These are phyloP conservation scores for Protonibea diacanthus DNA, from an alignment of 2,797 vertebrate species.

Conservation along the genomic window DNA sequence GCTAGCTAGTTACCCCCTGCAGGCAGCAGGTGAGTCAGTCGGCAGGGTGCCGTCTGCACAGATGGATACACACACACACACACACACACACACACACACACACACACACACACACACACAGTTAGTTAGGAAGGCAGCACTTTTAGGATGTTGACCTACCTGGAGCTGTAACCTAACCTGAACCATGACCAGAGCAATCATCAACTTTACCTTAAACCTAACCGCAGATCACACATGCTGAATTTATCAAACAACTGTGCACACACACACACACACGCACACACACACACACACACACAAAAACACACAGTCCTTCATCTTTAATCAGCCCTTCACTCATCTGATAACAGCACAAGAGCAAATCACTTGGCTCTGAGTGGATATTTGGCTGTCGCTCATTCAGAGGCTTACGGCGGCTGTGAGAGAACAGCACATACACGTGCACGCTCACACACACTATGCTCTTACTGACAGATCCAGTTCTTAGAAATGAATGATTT, in stretches of 20 bases:
- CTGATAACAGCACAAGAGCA: constrained; percentile 40
- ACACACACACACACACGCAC: neutral
- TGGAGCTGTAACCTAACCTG: constrained; percentile 17
- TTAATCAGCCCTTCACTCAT: constrained; percentile 24
- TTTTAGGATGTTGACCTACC: constrained; percentile 19
- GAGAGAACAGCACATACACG: neutral
- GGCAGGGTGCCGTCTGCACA: constrained; percentile 66
- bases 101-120: constrained; percentile 15
- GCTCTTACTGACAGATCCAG: neutral
- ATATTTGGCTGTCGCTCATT: constrained; percentile 38
- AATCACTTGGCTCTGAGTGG: constrained; percentile 41
- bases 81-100: constrained; percentile 35
- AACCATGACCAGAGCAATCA: neutral
- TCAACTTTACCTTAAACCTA: neutral
- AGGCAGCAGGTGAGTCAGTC: constrained; percentile 74
- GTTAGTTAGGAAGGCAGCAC: constrained; percentile 19
- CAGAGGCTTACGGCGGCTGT: constrained; percentile 17
- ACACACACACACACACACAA: constrained; percentile 10
- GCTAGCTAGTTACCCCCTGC: constrained; percentile 70
- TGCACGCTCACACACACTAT: neutral
- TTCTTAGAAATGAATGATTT: neutral
- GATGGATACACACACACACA: constrained; percentile 46
- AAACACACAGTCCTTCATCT: constrained; percentile 1
- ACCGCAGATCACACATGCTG: neutral
- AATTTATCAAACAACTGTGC: neutral